Base-by-base conservation (phyloP, 2,797 vertebrate species). In the Channa striata region DNA sequence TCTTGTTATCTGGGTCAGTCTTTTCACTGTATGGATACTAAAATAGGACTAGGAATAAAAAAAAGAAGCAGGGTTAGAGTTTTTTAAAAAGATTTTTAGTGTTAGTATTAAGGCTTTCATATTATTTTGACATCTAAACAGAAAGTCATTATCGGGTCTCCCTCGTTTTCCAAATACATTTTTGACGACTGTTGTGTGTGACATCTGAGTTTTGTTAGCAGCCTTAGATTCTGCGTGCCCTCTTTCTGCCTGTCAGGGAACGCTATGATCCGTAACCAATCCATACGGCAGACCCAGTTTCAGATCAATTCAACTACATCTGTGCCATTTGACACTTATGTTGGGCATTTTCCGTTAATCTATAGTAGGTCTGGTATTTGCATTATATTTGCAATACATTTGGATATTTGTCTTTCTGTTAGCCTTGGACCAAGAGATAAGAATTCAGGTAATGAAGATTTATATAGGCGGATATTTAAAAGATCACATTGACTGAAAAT, bases 141-240 rank as follows among this genome's bases (percentile, higher is more conserved):
- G 13, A n/a, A n/a, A 57, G 52, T 40, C n/a, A 0, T 39, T 36
- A 42, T 25, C 17, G 23, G 39, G 33, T 49, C 36, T 50, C 13
- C 3, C 5, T 48, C 34, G 46, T 39, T 53, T 49, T 46, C 39
- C 19, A 42, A 9, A 47, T 30, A 19, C 21, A 34, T 50, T 44
- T 68, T 48, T 17, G 46, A 2, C 13, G 65, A 42, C 23, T 2
- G 1, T 16, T 39, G 9, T 40, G 20, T 36, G 17, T 43, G 39
- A 68, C 61, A 40, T 40, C 39, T 36, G 16, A 56, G 10, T 54
- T 13, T 36, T 42, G n/a, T 33, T 36, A 53, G 40, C 25, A 21
- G 6, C 34, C 0, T 21, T 61, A 34, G 12, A 39, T 25, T 17
- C 42, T 14, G 39, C 40, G 3, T 23, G 61, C 59, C 54, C 37